Evolutionary conservation across 2,113 vertebrate species (phyloP).

Genomic region (Orthonyx spaldingii): DNA sequence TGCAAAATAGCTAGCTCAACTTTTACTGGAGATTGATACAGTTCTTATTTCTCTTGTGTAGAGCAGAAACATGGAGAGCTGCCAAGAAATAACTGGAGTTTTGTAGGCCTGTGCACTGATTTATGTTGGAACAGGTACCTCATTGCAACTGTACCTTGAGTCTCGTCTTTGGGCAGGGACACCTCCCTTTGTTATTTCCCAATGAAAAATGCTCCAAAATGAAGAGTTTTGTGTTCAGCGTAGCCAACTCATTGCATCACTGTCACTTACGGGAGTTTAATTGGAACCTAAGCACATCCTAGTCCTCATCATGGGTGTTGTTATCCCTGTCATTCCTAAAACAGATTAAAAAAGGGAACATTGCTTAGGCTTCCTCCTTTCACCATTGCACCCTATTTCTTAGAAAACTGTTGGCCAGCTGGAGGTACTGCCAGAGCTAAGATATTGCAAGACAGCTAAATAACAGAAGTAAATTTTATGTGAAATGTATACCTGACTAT

Average conservation of each 20-base stretch:
- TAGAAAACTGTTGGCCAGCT: not conserved
- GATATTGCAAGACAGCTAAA: not conserved
- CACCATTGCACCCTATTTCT: not conserved
- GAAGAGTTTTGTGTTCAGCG: not conserved
- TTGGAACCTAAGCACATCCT: accelerated
- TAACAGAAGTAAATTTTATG: not conserved
- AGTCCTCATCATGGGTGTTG: accelerated
- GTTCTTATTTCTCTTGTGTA: not conserved
- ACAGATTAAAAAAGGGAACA: not conserved
- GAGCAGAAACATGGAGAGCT: not conserved
- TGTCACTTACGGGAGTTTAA: not conserved
- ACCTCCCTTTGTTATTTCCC: not conserved
- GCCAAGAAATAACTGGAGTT: not conserved
- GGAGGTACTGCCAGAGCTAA: not conserved
- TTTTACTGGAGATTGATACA: not conserved
- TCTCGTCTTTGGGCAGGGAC: accelerated
- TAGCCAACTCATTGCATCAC: not conserved
- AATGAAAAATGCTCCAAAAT: not conserved
- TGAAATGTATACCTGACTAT: not conserved
- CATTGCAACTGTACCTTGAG: accelerated
- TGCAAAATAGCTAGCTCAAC: not conserved
- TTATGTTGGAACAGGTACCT: not conserved
- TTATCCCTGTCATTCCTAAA: not conserved
- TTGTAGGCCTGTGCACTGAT: not conserved
- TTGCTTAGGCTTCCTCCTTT: not conserved